Evolutionary conservation across 2,888 invertebrate genomes (phyloP), one percentile per base, ranked within the genome.

Genomic region (Acheta domesticus): DNA sequence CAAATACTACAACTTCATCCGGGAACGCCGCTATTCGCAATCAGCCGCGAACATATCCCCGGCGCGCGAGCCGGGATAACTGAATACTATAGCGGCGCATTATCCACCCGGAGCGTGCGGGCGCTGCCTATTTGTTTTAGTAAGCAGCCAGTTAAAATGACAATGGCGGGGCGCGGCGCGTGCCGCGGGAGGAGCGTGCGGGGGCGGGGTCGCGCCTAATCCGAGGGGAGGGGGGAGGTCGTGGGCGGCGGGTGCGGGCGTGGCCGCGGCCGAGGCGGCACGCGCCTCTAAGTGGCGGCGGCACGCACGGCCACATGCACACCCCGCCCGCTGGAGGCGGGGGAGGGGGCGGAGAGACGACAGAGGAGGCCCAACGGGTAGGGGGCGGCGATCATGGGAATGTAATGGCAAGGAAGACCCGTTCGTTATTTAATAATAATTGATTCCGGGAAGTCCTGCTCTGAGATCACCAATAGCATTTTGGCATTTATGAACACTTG

Each of bases 81-180:
- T 14, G 62, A 62, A 12, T 62, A 62, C 16, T 62, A 62, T 19
- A 19, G 62, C 62, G 62, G 5, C n/a, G 62, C 62, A n/a, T 62
- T 62, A 62, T 62, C 62, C 62, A 36, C 36, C 62, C n/a, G 16
- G 62, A 62, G 62, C 62, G 62, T n/a, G 62, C 62, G 62, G 62
- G n/a, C 62, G 62, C 62, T 62, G 14, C 62, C 16, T 62, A 62
- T 62, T 62, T 62, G 62, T 62, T 62, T 62, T 62, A 62, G 62
- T 62, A 62, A 62, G 62, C 62, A 62, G 62, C 62, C 62, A 62
- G 62, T 62, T 62, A 62, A 62, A 62, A 62, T 62, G 62, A 62
- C 62, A 62, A 62, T 62, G n/a, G 62, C 16, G 16, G 62, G 16
- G 62, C 14, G 14, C 16, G n/a, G 62, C n/a, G 62, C n/a, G 62